phyloP scores from a whole-genome alignment of 2,797 vertebrate genomes.

The Spinus pinus region DNA sequence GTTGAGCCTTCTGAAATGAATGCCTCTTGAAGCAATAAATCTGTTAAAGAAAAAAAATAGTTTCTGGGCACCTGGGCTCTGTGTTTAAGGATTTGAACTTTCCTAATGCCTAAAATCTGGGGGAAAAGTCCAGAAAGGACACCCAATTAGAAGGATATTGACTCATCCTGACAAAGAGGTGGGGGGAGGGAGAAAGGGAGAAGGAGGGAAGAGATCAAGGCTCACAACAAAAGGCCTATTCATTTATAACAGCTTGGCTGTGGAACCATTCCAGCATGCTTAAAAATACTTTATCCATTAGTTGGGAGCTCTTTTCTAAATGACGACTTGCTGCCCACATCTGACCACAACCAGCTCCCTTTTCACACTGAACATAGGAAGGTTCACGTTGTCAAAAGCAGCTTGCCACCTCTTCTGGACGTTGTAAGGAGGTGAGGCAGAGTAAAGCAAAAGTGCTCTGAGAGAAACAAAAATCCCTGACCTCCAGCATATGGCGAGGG shows the following conservation, averaged over 20 bases:
- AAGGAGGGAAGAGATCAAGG: conserved; percentile 64
- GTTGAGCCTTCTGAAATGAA: conserved; percentile 57
- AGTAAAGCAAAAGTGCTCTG: background rate
- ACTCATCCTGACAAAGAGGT: conserved; percentile 38
- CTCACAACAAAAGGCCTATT: conserved; percentile 63
- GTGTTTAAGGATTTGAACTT: conserved; percentile 47
- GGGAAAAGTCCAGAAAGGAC: conserved; percentile 53
- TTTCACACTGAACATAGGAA: background rate
- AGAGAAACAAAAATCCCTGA: conserved; percentile 24
- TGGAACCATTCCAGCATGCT: conserved; percentile 51
- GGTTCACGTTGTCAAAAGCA: conserved; percentile 12
- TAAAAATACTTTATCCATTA: conserved; percentile 63
- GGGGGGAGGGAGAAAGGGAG: conserved; percentile 2
- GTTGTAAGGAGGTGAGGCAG: background rate
- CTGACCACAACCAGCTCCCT: conserved; percentile 37
- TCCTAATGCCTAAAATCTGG: conserved; percentile 59
- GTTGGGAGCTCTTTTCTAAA: conserved; percentile 51
- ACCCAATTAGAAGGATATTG: conserved; percentile 62
- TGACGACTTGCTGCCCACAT: background rate
- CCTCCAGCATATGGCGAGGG: background rate
- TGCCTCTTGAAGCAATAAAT: conserved; percentile 59
- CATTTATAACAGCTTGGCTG: conserved; percentile 59
- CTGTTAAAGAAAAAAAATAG: conserved; percentile 34
- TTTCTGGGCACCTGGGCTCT: conserved; percentile 25
- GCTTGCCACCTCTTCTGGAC: background rate